Base-by-base conservation (phyloP, 2,113 vertebrate species). In the Xiphophorus hellerii region DNA sequence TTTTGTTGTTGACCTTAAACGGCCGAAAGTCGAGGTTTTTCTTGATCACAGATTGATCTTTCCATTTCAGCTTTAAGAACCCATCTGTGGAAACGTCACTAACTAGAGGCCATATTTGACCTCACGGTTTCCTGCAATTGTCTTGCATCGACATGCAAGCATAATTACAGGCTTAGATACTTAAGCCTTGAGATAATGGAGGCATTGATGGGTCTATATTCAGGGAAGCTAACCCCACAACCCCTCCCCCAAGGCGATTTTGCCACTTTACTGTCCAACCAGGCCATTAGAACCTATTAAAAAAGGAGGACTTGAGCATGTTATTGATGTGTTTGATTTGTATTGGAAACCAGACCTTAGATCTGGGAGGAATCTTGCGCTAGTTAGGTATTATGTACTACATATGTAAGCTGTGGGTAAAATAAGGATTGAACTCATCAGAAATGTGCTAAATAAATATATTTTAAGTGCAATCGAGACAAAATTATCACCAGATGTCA, bases 1-100 rank as follows among this genome's bases (percentile, higher is more conserved):
- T 10, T 71, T 42, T 58, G 39, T 70, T 35, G 4, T 73, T 84
- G 66, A 70, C 58, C 60, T 76, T 65, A 62, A 48, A 48, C 4
- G 81, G 28, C 12, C 70, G 51, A 74, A 61, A 68, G 44, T 64
- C 73, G 76, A 78, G 66, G 73, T 66, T 78, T 65, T 63, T 30
- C 31, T 70, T 39, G 67, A 28, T 51, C 67, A 37, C 6, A 27
- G 77, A 88, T 87, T 51, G 87, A 89, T 89, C 29, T 77, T 81
- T 88, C 83, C 67, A 17, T 80, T 86, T 77, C 67, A 77, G 67
- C 51, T 62, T 71, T 72, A 62, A 71, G 78, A 74, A 77, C 35
- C 58, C 22, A 74, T 73, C 61, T 62, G 67, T 68, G 69, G 62
- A 71, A 65, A 61, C 69, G 54, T 68, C 77, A 75, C 61, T 42